Evolutionary conservation across 2,113 vertebrate genomes (phyloP).

Genomic region (Chloropsis cyanopogon): DNA sequence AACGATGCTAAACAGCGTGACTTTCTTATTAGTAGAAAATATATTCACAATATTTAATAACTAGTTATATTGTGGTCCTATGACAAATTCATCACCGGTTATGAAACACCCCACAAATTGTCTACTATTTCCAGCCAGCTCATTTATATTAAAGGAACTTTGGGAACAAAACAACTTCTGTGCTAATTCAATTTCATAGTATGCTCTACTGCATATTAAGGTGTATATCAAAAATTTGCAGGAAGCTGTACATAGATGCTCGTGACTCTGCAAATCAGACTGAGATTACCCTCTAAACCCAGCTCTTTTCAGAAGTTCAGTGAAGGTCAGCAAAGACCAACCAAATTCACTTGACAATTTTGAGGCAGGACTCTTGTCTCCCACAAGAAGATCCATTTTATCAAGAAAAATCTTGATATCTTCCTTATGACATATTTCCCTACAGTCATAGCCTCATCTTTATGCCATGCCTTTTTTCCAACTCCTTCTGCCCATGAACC

Average conservation of each 20-base stretch:
- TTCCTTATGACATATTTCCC: background rate
- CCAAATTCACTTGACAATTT: background rate
- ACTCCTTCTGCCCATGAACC: background rate
- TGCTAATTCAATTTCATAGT: background rate
- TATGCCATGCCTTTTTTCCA: background rate
- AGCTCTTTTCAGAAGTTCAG: background rate
- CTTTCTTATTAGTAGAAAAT: background rate
- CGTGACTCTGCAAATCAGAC: background rate
- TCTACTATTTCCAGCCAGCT: background rate
- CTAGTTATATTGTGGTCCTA: background rate
- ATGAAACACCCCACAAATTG: background rate
- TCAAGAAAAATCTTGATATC: background rate
- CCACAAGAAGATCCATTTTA: background rate
- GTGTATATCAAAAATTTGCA: background rate
- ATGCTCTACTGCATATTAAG: background rate
- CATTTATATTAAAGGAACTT: background rate
- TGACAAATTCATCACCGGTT: background rate
- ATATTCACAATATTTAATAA: conserved; percentile 16
- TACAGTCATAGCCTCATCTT: background rate
- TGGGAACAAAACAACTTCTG: background rate
- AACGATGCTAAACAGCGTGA: background rate
- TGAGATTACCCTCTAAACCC: background rate
- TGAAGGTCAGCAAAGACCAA: background rate
- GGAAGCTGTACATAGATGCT: background rate
- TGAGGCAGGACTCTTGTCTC: background rate